Percentiles rank a stretch among this genome's conserved stretches.
These are phyloP conservation scores for Lathronympha strigana DNA, from an alignment of 2,888 invertebrate species.

Conservation along the genomic window DNA sequence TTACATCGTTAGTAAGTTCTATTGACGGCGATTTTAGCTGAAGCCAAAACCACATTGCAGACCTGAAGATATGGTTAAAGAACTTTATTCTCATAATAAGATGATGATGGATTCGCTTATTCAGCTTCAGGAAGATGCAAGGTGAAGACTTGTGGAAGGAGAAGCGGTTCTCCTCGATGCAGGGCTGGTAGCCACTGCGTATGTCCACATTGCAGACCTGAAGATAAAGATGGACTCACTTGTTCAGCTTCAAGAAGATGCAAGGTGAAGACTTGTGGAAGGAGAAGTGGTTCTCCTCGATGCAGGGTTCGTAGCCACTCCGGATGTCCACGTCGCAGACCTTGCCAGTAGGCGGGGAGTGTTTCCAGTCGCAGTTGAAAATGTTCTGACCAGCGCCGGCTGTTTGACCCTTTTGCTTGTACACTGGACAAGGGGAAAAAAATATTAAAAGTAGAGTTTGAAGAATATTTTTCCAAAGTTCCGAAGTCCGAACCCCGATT, in stretches of 20 bases:
- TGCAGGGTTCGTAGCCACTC: conserved; percentile 89
- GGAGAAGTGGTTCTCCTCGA: conserved; percentile 93
- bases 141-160: conserved; percentile 96
- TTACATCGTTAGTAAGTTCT: no score
- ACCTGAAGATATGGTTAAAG: no score
- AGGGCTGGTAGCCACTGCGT: conserved; percentile 87
- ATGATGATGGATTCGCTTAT: no score
- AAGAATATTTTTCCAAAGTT: no score
- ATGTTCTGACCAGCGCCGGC: conserved; percentile 91
- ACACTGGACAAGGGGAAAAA: conserved; percentile 78
- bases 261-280: conserved; percentile 97
- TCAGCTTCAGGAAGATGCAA: no score
- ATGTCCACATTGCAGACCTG: no score
- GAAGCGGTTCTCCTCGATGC: conserved; percentile 93
- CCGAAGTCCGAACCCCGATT: no score
- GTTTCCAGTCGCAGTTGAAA: conserved; percentile 88
- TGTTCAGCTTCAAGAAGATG: conserved; percentile 97
- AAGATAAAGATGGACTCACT: conserved; percentile 82
- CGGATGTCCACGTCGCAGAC: conserved; percentile 95
- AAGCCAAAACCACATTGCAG: no score
- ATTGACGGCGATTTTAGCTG: no score
- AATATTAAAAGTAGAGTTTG: no score
- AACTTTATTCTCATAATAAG: no score
- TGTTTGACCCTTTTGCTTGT: conserved; percentile 89
- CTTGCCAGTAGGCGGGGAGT: conserved; percentile 87